Conservation (phyloP, 2,888 invertebrate species). For the Diploptera punctata region DNA sequence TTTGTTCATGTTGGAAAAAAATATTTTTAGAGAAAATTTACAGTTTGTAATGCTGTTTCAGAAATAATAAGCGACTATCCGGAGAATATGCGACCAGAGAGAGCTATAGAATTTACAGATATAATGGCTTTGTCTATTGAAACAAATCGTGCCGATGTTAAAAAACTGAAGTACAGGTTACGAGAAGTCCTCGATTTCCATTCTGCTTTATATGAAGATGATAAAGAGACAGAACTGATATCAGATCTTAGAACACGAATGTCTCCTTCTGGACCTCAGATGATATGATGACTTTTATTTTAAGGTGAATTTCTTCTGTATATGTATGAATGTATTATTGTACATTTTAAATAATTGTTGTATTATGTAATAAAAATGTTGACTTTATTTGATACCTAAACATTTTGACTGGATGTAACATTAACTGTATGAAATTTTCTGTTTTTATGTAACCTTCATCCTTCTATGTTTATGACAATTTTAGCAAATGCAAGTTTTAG, state of each 20-base stretch:
- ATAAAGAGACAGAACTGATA: background rate
- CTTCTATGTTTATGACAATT: no score
- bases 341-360: no score
- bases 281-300: conserved; percentile 6
- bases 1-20: background rate
- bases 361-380: no score
- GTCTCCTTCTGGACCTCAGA: conserved; percentile 13
- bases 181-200: conserved; percentile 66
- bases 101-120: conserved; percentile 73
- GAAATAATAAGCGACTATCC: conserved; percentile 62
- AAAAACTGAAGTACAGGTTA: conserved; percentile 66
- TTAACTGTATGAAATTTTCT: no score
- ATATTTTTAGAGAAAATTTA: background rate
- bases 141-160: conserved; percentile 60
- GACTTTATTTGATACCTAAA: no score
- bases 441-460: no score
- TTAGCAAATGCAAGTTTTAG: no score
- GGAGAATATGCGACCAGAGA: conserved; percentile 70
- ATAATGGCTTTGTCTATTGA: conserved; percentile 79
- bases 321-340: no score
- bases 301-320: no score
- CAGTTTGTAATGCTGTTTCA: conserved; percentile 42
- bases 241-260: conserved; percentile 3
- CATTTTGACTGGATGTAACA: no score
- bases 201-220: background rate